Conservation (phyloP, 2,888 invertebrate genomes). For the Conistra vaccinii region DNA sequence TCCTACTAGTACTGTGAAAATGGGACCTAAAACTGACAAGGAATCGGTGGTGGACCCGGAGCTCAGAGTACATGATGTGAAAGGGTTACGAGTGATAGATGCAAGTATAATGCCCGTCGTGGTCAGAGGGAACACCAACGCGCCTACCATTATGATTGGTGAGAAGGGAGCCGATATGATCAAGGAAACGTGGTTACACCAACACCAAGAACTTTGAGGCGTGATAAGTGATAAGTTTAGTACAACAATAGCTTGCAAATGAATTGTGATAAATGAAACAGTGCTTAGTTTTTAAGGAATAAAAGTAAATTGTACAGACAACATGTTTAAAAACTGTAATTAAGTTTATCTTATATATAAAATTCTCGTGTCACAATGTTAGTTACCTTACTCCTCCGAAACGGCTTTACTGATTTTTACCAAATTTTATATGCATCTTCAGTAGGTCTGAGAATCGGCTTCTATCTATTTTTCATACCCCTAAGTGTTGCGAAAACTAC, state of each 20-base stretch:
- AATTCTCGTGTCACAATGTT: too few species aligned
- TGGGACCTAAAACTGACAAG: conserved; percentile 89
- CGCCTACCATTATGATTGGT: conserved; percentile 92
- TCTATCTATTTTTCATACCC: too few species aligned
- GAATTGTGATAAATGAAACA: conserved; percentile 46
- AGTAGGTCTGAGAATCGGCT: too few species aligned
- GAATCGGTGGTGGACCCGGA: conserved; percentile 90
- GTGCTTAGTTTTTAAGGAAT: not conserved
- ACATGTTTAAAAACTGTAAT: too few species aligned
- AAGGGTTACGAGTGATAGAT: conserved; percentile 91
- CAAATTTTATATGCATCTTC: too few species aligned
- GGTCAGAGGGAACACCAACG: conserved; percentile 92
- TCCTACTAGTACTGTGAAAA: conserved; percentile 92
- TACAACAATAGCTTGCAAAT: conserved; percentile 25
- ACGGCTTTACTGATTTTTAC: too few species aligned
- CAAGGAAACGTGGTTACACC: conserved; percentile 87
- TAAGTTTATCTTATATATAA: too few species aligned
- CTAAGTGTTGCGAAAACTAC: too few species aligned
- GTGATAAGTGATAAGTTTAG: conserved; percentile 13
- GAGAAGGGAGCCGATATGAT: conserved; percentile 92
- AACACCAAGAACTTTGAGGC: conserved; percentile 75
- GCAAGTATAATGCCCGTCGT: conserved; percentile 92
- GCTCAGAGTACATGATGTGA: conserved; percentile 88
- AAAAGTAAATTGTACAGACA: conserved; percentile 5
- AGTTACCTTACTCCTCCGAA: too few species aligned